Percentiles rank a stretch among this genome's conserved stretches.
These are phyloP conservation scores for Hesperia comma DNA, from an alignment of 2,888 invertebrate genomes.

Conservation along the genomic window DNA sequence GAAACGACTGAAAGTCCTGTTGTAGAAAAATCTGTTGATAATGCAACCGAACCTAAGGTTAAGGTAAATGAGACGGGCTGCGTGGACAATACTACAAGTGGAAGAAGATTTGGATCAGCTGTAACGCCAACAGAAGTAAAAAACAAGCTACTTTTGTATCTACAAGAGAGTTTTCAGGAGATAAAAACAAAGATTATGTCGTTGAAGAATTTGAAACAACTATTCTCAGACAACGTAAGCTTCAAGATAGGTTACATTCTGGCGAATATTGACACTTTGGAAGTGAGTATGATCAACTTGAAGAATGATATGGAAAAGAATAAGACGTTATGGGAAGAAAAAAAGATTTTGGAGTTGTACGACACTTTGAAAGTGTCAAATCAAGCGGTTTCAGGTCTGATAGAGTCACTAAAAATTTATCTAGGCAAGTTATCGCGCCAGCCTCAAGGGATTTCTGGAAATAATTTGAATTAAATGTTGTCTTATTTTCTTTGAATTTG, in stretches of 20 bases:
- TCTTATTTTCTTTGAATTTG: background rate
- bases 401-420: conserved; percentile 47
- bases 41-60: background rate
- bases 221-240: conserved; percentile 44
- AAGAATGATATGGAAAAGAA: conserved; percentile 48
- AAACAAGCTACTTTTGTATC: conserved; percentile 49
- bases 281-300: conserved; percentile 51
- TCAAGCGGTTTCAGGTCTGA: conserved; percentile 45
- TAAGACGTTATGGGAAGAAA: conserved; percentile 48
- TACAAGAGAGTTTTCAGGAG: conserved; percentile 51
- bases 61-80: conserved; percentile 2
- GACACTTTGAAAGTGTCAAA: conserved; percentile 53
- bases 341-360: conserved; percentile 51
- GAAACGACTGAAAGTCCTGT: background rate
- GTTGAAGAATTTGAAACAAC: conserved; percentile 46
- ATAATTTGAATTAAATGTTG: background rate
- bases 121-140: conserved; percentile 45
- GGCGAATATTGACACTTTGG: conserved; percentile 57
- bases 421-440: conserved; percentile 26
- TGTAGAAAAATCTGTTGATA: background rate
- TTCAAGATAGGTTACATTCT: conserved; percentile 59
- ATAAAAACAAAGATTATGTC: conserved; percentile 50
- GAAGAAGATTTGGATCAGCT: conserved; percentile 32
- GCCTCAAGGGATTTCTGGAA: background rate
- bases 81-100: conserved; percentile 7